Base-by-base conservation (phyloP, 2,797 vertebrate genomes). In the Enteromius trimaculatus region DNA sequence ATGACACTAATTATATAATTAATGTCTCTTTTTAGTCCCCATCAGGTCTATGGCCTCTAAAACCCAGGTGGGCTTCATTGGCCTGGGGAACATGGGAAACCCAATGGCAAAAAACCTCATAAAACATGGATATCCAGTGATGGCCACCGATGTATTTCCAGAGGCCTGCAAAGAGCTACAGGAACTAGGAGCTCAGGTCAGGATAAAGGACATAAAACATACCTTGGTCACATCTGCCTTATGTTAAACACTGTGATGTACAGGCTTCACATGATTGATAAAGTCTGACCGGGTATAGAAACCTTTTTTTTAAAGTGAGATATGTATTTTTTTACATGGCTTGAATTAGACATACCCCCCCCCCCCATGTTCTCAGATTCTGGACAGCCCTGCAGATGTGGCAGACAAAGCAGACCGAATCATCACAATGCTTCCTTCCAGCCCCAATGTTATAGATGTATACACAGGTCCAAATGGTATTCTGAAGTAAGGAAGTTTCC, bases 41-140 rank as follows among this genome's bases (percentile, higher is more conserved):
- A 94, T 93, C 86, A 97, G 98, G 93, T 94, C 95, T 75, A 95
- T 99, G 98, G 98, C 98, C 92, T 99, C 97, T 71, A 99, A 99
- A 93, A 98, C 97, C 70, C 95, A 95, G 39, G 96, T 99, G 92
- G 98, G 98, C 89, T 99, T 99, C 87, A 81, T 99, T 91, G 98
- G 98, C 58, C 92, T 99, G 90, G 98, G 98, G 80, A 99, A 99
- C 88, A 99, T 99, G 98, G 98, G 98, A 87, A 98, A 96, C 91
- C 98, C 97, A 85, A 99, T 99, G 98, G 98, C 98, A 81, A 98
- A 97, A 94, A 99, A 99, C 89, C 93, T 99, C 88, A 88, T 99
- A 90, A 98, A 98, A 89, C 95, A 98, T 11, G 98, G 98, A 86
- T 99, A 99, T 89, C 98, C 98, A 17, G 93, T 99, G 85, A 94